Base-by-base conservation (phyloP, 2,797 vertebrate genomes). In the Zenarchopterus dispar region DNA sequence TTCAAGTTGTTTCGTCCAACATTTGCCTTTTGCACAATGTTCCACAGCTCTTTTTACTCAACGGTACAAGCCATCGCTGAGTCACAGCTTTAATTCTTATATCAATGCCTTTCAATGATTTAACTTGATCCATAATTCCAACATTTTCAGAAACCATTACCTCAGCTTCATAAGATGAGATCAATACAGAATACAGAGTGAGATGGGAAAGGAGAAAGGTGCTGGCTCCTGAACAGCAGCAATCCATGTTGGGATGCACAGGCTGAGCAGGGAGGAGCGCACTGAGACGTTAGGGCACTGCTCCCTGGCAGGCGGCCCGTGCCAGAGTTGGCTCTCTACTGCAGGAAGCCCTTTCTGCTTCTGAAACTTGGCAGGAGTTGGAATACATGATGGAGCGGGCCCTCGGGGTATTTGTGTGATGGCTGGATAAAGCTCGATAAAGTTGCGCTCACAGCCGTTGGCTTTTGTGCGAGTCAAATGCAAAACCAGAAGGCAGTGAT, bases 371-470 rank as follows among this genome's bases (percentile, higher is more conserved):
- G 86, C 86, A 84, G 80, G 82, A 79, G 77, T 68, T 13, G 49
- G 78, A 76, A 65, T 80, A 63, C 64, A 80, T 55, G 78, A 80
- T 78, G 84, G 81, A 85, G 74, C 78, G 66, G 69, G 75, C 74
- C 81, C 67, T 41, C 72, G 22, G 80, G 87, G 78, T 62, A 53
- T 70, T 65, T 59, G 76, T 82, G 75, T 82, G 82, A 88, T 86
- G 79, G 85, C 86, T 80, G 81, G 80, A 78, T 86, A 76, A 80
- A 88, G 73, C 67, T 43, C 78, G 73, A 77, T 70, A 72, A 85
- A 74, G 81, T 81, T 80, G 67, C 64, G 81, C 80, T 84, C 73
- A 50, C 64, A 78, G 85, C 67, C 50, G 77, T 56, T 61, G 79
- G 83, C 71, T 83, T 82, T 73, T 77, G 75, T 13, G 75, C 31